A percentile compares a stretch with the other conserved stretches of the same genome.
Conservation (phyloP, 2,113 vertebrate genomes). For the Tragelaphus scriptus region DNA sequence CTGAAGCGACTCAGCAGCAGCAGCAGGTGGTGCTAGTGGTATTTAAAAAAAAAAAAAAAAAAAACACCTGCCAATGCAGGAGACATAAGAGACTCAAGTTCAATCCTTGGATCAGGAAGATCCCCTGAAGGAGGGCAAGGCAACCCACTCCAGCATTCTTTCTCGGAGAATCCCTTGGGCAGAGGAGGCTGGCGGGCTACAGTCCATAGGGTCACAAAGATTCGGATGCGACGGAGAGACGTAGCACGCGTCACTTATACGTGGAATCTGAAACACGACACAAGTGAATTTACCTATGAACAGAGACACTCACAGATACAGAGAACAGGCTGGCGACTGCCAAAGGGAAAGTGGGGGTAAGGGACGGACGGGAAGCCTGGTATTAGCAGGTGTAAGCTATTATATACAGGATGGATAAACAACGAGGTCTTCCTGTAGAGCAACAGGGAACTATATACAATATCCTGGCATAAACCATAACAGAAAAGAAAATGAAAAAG, state of each 20-base stretch:
- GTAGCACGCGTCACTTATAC: not conserved
- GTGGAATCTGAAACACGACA: not conserved
- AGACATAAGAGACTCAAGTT: fast-evolving
- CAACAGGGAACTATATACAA: not conserved
- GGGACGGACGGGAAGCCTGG: not conserved
- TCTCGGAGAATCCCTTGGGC: not conserved
- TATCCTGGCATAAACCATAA: not conserved
- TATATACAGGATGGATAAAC: not conserved
- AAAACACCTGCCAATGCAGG: not conserved
- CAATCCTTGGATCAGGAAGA: not conserved
- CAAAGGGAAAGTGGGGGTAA: not conserved
- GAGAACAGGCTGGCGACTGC: not conserved
- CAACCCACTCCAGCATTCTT: not conserved
- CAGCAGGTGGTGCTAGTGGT: not conserved
- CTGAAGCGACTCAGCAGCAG: no score
- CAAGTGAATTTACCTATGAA: not conserved
- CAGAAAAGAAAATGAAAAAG: not conserved
- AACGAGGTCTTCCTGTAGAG: not conserved
- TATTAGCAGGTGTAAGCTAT: not conserved
- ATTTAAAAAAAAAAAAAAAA: not conserved
- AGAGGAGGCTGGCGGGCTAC: not conserved
- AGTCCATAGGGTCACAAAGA: not conserved
- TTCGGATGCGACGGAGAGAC: fast-evolving
- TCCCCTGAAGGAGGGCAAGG: not conserved
- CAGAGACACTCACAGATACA: not conserved